A percentile compares a stretch with the other conserved stretches of the same genome.
Conservation (phyloP, 2,113 vertebrate species). For the Orthonyx spaldingii region DNA sequence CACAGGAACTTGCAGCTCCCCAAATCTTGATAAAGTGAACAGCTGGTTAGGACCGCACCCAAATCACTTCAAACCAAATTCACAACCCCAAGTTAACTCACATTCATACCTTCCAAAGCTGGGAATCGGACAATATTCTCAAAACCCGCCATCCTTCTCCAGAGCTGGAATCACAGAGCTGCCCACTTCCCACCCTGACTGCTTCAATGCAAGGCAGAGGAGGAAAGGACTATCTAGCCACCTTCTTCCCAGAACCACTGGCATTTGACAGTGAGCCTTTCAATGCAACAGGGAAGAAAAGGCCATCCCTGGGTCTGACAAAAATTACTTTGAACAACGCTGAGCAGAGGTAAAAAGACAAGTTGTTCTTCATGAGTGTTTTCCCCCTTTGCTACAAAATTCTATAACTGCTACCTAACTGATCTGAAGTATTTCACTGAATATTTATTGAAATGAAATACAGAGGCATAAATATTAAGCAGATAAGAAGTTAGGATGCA, state of each 20-base stretch:
- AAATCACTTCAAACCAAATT: background rate
- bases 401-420: background rate
- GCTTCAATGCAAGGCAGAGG: background rate
- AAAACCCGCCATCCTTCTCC: background rate
- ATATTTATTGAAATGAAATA: background rate
- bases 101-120: background rate
- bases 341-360: background rate
- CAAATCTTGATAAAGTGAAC: background rate
- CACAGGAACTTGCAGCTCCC: background rate
- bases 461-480: background rate
- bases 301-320: background rate
- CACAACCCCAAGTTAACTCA: background rate
- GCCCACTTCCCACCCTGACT: accelerated
- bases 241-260: too few relatives aligned
- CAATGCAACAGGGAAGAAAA: background rate
- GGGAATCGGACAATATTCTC: background rate
- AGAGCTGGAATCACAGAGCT: background rate
- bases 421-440: background rate
- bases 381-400: background rate
- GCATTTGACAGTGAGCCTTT: background rate
- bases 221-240: background rate
- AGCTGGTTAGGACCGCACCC: background rate
- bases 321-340: background rate
- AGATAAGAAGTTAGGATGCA: background rate
- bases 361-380: background rate